A percentile compares a stretch with the other conserved stretches of the same genome.
These are phyloP conservation scores for Sarcophaga variegata DNA, from an alignment of 2,888 invertebrate genomes.

Conservation along the genomic window DNA sequence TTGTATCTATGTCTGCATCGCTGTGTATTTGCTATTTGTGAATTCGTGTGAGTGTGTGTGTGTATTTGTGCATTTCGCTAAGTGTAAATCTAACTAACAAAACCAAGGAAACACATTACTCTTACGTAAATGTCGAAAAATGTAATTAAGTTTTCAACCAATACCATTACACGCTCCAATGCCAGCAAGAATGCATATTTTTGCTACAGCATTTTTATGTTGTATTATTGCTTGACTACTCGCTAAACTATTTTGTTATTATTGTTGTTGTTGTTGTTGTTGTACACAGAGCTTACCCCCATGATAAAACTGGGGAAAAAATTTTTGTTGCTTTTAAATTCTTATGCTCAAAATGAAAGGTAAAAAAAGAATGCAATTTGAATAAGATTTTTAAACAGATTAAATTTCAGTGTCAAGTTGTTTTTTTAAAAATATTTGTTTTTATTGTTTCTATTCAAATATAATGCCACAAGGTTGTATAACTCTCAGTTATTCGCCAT, in stretches of 20 bases:
- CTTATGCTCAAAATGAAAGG: background rate
- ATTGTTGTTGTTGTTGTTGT: background rate
- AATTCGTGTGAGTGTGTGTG: conserved; percentile 7
- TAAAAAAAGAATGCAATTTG: background rate
- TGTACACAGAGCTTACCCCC: conserved; percentile 12
- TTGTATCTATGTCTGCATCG: conserved; percentile 4
- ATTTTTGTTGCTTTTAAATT: background rate
- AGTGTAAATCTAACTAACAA: conserved; percentile 68
- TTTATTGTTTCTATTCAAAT: background rate
- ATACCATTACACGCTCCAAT: conserved; percentile 69
- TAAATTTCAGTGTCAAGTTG: conserved; percentile 9
- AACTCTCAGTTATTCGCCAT: no score
- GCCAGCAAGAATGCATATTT: conserved; percentile 63
- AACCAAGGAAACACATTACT: conserved; percentile 70
- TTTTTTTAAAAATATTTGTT: background rate
- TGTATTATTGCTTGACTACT: background rate
- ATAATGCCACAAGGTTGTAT: no score
- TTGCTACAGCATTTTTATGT: conserved; percentile 40
- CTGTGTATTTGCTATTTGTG: background rate
- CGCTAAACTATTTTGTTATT: background rate
- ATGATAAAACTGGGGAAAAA: background rate
- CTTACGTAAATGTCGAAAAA: conserved; percentile 70
- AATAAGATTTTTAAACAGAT: background rate
- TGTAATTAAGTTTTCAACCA: conserved; percentile 71
- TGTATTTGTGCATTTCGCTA: conserved; percentile 35